phyloP scores from a whole-genome alignment of 2,888 invertebrate genomes.

The Drosophila nigricruria region DNA sequence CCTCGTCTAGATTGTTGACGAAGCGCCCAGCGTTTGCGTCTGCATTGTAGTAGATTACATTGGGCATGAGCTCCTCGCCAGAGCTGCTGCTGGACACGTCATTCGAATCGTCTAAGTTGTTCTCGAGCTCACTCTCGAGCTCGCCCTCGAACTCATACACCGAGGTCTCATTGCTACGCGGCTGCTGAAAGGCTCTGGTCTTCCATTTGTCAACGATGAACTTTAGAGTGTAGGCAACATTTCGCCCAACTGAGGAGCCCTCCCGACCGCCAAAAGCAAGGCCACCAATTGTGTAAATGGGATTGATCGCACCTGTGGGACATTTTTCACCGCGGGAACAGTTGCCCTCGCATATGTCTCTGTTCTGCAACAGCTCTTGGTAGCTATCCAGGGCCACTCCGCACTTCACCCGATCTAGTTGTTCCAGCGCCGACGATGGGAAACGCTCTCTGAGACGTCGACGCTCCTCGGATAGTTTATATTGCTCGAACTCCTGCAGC shows the following conservation, averaged over 20 bases:
- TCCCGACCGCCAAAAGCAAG: slow-evolving; percentile 5
- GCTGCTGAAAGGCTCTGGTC: slow-evolving; percentile 4
- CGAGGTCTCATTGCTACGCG: neutral
- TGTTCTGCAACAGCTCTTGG: slow-evolving; percentile 91
- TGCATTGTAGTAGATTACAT: slow-evolving; percentile 67
- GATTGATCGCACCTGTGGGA: slow-evolving; percentile 89
- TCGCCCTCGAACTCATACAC: slow-evolving; percentile 1
- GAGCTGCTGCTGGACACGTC: slow-evolving; percentile 25
- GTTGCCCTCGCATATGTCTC: slow-evolving; percentile 94
- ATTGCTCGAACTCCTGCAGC: slow-evolving; percentile 95
- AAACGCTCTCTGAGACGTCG: slow-evolving; percentile 93
- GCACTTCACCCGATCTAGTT: slow-evolving; percentile 91
- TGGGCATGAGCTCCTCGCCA: slow-evolving; percentile 63
- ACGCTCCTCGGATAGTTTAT: slow-evolving; percentile 93
- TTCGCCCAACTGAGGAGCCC: neutral
- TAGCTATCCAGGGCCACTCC: slow-evolving; percentile 92
- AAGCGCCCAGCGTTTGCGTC: slow-evolving; percentile 44
- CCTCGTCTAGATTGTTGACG: slow-evolving; percentile 58
- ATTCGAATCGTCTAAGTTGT: neutral
- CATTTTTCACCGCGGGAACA: slow-evolving; percentile 94
- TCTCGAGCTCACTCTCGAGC: neutral
- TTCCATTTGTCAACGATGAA: slow-evolving; percentile 74
- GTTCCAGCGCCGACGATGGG: slow-evolving; percentile 91
- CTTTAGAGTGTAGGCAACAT: slow-evolving; percentile 49
- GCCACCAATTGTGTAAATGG: slow-evolving; percentile 18